phyloP scores from a whole-genome alignment of 2,113 vertebrate species.

The Capreolus pygargus region DNA sequence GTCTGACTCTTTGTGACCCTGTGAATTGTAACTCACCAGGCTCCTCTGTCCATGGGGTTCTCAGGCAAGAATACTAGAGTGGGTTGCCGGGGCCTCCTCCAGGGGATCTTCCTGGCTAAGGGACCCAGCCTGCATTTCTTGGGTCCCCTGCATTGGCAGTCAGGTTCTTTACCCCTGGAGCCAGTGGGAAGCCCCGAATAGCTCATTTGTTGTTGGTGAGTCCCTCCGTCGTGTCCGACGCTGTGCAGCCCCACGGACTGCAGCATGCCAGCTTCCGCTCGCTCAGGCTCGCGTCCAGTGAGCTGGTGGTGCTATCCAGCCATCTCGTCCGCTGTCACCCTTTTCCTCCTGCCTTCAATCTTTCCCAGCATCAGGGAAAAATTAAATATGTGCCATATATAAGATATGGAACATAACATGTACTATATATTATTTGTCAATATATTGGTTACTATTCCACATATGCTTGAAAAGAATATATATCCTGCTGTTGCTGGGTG shows the following conservation, averaged over 20 bases:
- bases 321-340: neutral
- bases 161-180: neutral
- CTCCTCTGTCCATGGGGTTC: neutral
- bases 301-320: neutral
- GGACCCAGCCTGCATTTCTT: neutral
- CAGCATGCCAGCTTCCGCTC: neutral
- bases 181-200: rapidly evolving
- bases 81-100: neutral
- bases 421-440: rapidly evolving
- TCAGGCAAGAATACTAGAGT: rapidly evolving
- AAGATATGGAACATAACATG: neutral
- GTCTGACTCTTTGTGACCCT: neutral
- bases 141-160: neutral
- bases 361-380: neutral
- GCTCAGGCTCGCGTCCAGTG: rapidly evolving
- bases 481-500: neutral
- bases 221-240: rapidly evolving
- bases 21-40: rapidly evolving
- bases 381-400: neutral
- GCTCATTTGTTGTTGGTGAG: rapidly evolving
- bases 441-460: neutral
- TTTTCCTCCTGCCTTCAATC: neutral
- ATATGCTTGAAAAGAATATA: rapidly evolving
- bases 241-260: rapidly evolving
- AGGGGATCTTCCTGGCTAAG: neutral